phyloP scores from a whole-genome alignment of 2,113 vertebrate species.

The Myrmecobius fasciatus region DNA sequence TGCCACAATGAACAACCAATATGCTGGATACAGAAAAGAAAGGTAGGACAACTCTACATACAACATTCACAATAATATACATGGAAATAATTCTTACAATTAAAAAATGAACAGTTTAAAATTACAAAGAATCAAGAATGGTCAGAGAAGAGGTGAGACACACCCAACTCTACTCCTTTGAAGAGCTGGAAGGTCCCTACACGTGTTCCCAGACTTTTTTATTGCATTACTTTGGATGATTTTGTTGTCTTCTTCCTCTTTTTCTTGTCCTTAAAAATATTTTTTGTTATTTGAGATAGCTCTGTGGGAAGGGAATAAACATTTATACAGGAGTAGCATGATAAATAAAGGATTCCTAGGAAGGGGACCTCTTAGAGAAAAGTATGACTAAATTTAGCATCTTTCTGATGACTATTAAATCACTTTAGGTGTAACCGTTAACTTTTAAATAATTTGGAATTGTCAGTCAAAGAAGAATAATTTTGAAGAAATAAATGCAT shows the following conservation, averaged over 20 bases:
- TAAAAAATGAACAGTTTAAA: no score
- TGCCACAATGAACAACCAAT: not conserved
- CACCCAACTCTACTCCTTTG: no score
- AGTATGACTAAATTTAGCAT: not conserved
- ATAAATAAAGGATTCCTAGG: not conserved
- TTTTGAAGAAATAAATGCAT: not conserved
- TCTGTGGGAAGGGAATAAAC: not conserved
- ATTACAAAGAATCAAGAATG: no score
- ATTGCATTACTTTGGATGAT: not conserved
- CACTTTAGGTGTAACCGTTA: not conserved
- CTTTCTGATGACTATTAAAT: slow-evolving; percentile 18
- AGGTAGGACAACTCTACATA: no score
- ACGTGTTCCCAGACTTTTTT: no score
- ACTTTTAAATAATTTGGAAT: slow-evolving; percentile 26
- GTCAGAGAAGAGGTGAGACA: not conserved
- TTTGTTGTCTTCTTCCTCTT: not conserved
- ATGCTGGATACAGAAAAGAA: not conserved
- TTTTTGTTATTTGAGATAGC: not conserved
- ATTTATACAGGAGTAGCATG: not conserved
- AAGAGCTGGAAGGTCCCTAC: no score
- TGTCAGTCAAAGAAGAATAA: slow-evolving; percentile 1
- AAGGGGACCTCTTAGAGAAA: not conserved
- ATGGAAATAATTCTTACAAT: no score
- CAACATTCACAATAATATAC: no score
- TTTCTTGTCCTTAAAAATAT: not conserved